phyloP scores from a whole-genome alignment of 2,113 vertebrate species.

The Nestor notabilis region DNA sequence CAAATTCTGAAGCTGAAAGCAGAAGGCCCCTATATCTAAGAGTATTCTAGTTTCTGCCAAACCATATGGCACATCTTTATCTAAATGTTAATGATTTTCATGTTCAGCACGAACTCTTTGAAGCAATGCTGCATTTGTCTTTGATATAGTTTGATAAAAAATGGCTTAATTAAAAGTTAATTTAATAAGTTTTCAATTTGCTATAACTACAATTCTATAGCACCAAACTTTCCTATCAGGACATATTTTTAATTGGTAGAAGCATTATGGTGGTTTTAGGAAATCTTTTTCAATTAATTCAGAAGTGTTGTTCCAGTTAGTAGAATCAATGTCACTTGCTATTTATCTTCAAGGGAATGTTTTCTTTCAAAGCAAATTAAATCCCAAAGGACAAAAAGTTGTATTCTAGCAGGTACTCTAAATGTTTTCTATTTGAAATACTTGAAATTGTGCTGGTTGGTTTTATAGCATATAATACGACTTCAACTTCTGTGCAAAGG shows the following conservation, averaged over 20 bases:
- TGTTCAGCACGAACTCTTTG: constrained; percentile 19
- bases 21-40: background rate
- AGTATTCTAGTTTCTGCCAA: background rate
- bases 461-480: background rate
- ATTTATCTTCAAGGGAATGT: constrained; percentile 26
- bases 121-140: constrained; percentile 26
- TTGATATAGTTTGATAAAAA: constrained; percentile 34
- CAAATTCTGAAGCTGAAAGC: background rate
- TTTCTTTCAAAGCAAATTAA: constrained; percentile 36
- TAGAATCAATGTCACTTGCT: background rate
- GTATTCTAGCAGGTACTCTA: background rate
- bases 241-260: constrained; percentile 1
- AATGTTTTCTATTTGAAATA: constrained; percentile 6
- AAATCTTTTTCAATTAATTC: constrained; percentile 34
- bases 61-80: background rate
- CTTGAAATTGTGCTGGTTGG: background rate
- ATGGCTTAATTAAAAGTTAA: constrained; percentile 45
- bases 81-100: constrained; percentile 17
- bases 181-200: background rate
- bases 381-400: constrained; percentile 10
- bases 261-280: background rate
- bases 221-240: constrained; percentile 11
- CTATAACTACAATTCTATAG: background rate
- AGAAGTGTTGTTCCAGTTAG: background rate
- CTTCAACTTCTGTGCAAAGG: background rate